Percentiles rank a stretch among this genome's conserved stretches.
Evolutionary conservation across 2,888 invertebrate genomes (phyloP).

Genomic region (Nephrocerus scutellatus): DNA sequence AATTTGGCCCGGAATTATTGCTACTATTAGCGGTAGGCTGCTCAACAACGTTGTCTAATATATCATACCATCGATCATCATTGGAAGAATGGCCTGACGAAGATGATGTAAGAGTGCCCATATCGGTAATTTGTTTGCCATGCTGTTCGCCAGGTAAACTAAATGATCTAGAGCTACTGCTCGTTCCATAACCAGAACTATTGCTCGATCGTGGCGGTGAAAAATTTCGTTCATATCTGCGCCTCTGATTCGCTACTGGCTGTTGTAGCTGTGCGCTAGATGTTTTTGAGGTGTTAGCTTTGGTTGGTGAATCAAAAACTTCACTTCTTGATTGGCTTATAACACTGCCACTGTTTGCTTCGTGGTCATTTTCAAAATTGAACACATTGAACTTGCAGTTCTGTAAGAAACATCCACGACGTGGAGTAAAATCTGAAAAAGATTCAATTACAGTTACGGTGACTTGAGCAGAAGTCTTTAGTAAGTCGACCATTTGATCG

Average conservation of each 20-base stretch:
- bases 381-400: constrained; percentile 58
- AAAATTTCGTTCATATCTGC: constrained; percentile 65
- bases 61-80: constrained; percentile 60
- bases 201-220: constrained; percentile 74
- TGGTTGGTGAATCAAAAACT: no score
- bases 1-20: constrained; percentile 29
- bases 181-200: constrained; percentile 79
- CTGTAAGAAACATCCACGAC: constrained; percentile 60
- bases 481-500: constrained; percentile 86
- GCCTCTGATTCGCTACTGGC: constrained; percentile 50
- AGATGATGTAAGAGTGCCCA: constrained; percentile 56
- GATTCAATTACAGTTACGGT: constrained; percentile 77
- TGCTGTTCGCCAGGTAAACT: constrained; percentile 38
- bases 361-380: constrained; percentile 61
- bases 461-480: constrained; percentile 82
- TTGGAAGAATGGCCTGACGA: constrained; percentile 57
- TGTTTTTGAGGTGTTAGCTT: no score
- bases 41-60: constrained; percentile 48
- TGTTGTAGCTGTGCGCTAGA: constrained; percentile 50
- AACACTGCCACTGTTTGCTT: constrained; percentile 30
- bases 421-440: constrained; percentile 57
- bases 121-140: constrained; percentile 27
- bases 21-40: constrained; percentile 40
- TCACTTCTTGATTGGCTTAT: constrained; percentile 25
- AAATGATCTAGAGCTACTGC: constrained; percentile 51